Evolutionary conservation across 2,888 invertebrate species (phyloP), one percentile per base, ranked within the genome.

Genomic region (Acanthacorydalis orientalis): DNA sequence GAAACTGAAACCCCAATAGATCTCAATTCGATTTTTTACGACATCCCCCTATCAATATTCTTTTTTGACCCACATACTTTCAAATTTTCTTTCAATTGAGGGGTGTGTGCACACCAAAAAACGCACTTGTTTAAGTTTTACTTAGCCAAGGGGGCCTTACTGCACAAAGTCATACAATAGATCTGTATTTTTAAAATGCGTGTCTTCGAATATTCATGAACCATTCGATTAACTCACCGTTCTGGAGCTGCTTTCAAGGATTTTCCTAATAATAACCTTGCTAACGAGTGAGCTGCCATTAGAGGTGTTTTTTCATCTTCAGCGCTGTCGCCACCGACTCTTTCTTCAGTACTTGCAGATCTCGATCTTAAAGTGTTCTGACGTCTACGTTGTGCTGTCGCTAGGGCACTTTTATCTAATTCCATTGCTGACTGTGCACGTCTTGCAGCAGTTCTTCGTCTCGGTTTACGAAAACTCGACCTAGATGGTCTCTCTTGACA

Each of bases 371-470:
- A 31, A 52, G 77, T 77, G 1, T 77, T 74, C 53, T 74, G 74
- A 51, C 80, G 68, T 51, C 80, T 68, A 57, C 72, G 76, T 55
- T 73, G 74, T 2, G 81, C 79, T 1, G 78, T 77, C 4, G 76
- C 73, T 32, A 80, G 67, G 0, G 75, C 71, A 43, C 73, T 71
- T 11, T 75, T 72, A 54, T 79, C 75, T 54, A 81, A 69, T 58
- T 81, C 82, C 2, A 77, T 76, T 0, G 78, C 80, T 10, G 80
- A 81, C 61, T 78, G 80, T 23, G 80, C 75, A 49, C 82, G 66
- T 50, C 77, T 68, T 50, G 78, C 72, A n/a, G 75, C 72, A 12
- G 73, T 73, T 33, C 68, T 69, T 40, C 69, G 71, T 60, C 74
- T 74, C 60, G 69, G 72, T 63, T 70, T 55, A 46, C 55, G 44